Base-by-base conservation (phyloP, 1,140 invertebrate genomes). In the Cydia strobilella region DNA sequence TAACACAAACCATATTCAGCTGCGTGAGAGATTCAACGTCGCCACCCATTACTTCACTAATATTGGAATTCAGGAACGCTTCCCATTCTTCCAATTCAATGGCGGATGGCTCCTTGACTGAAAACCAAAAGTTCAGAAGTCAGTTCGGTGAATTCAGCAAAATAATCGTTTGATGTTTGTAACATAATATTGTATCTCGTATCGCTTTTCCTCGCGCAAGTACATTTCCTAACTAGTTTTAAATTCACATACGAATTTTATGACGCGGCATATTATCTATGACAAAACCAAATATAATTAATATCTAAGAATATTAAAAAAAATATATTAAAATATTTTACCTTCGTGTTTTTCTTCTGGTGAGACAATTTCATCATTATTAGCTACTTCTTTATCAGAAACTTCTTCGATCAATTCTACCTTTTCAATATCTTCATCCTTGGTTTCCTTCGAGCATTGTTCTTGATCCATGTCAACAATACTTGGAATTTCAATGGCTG, bases 71-170 rank as follows among this genome's bases (percentile, higher is more conserved):
- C 3, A 97, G 77, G 93, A 97, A 95, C 72, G 95, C 94, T 85
- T 97, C 94, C 97, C 97, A 97, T 90, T 97, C 97, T 77, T 97
- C 96, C 78, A 96, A 95, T 90, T 97, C 96, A 72, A 97, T 96
- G 6, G 95, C 95, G 45, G 94, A 93, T 69, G 93, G 94, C 78
- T 93, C 90, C 78, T 92, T 90, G 5, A 84, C 90, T 93, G 82
- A 20, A 89, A 87, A 31, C 75, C 80, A 75, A 72, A 71, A 25
- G n/a, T n/a, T n/a, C n/a, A n/a, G n/a, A 35, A 62, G 69, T 69
- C 76, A 72, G 10, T 65, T 27, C 12, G 35, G 13, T 10, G 12
- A 25, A 65, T 0, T 15, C 62, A 6, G 12, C 23, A 15, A 65
- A n/a, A n/a, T n/a, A n/a, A n/a, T n/a, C n/a, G n/a, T n/a, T n/a